phyloP scores from a whole-genome alignment of 2,113 vertebrate genomes.

The Dermatemys mawii region DNA sequence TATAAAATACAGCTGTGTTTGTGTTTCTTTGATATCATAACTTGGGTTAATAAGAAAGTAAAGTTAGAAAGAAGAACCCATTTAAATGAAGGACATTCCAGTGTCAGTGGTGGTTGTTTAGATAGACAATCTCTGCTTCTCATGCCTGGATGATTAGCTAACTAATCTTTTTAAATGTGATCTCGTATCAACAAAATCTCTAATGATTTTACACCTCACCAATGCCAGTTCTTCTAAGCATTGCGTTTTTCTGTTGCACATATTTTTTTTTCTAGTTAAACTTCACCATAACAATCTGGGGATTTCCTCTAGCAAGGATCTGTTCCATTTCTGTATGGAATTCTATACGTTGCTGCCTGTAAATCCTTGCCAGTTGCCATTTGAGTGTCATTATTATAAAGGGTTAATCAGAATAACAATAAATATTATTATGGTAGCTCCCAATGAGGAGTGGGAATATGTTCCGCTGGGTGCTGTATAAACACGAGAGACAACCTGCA shows the following conservation, averaged over 20 bases:
- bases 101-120: conserved; percentile 22
- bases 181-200: conserved; percentile 21
- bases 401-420: not conserved
- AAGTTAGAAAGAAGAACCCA: conserved; percentile 42
- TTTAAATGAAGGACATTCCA: not conserved
- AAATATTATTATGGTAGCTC: not conserved
- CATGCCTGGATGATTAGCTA: conserved; percentile 39
- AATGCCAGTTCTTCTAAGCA: not conserved
- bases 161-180: conserved; percentile 44
- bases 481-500: not conserved
- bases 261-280: not conserved
- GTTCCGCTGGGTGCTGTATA: not conserved
- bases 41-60: conserved; percentile 26
- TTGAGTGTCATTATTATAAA: not conserved
- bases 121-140: not conserved
- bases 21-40: not conserved
- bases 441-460: not conserved
- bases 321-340: not conserved
- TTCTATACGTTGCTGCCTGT: not conserved
- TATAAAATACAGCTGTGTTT: too few relatives aligned
- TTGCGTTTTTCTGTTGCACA: not conserved
- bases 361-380: not conserved
- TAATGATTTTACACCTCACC: not conserved
- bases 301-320: not conserved
- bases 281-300: not conserved